Base-by-base conservation (phyloP, 1,140 invertebrate species). In the Thaumatotibia leucotreta region DNA sequence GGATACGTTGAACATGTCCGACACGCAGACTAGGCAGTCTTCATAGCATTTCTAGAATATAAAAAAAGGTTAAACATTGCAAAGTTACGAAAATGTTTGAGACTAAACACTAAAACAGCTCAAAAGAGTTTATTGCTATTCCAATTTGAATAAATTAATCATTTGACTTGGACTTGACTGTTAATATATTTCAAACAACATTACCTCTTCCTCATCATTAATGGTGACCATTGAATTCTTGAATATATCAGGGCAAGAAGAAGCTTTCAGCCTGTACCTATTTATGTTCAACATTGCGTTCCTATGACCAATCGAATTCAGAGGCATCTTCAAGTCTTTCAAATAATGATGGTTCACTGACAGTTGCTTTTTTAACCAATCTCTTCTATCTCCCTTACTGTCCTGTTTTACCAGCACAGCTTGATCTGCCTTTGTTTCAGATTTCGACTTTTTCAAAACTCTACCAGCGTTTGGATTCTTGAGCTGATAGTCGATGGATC, bases 171-270 rank as follows among this genome's bases (percentile, higher is more conserved):
- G n/a, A n/a, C n/a, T n/a, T n/a, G n/a, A n/a, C n/a, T n/a, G n/a
- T n/a, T n/a, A n/a, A n/a, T n/a, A n/a, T n/a, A n/a, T n/a, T n/a
- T n/a, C n/a, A n/a, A n/a, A n/a, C n/a, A 39, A 23, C 94, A 93
- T 80, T 92, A 95, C 95, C 87, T 96, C 94, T 80, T 95, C 94
- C 76, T 96, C 94, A 79, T 95, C 94, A 27, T 95, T 94, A 20
- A 97, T 93, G 0, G 96, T 97, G 8, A 95, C 96, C 94, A 97
- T 97, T 0, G 96, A 97, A 81, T 97, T 97, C 72, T 95, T 93
- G 82, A 97, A 97, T 77, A 98, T 97, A 88, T 98, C 95, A 0
- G 97, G 97, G 87, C 96, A 97, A 17, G 96, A 97, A 0, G 96
- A 97, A 6, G 97, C 96, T 52, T 96, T 93, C 65, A 97, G 88